These are phyloP conservation scores for Zhuqinia jingwanae DNA, from an alignment of 2,888 invertebrate genomes.

Conservation along the genomic window DNA sequence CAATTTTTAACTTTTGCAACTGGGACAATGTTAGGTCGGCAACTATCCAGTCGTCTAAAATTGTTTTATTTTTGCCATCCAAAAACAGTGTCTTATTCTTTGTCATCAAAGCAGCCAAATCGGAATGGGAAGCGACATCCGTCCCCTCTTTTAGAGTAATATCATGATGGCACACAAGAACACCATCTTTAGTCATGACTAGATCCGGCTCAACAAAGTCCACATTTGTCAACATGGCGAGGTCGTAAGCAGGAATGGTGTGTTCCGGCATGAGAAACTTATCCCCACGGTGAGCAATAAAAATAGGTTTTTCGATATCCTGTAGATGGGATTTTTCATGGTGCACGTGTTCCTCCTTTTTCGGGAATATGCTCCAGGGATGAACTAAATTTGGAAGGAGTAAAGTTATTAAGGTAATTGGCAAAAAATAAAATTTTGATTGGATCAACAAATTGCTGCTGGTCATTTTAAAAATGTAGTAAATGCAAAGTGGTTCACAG, in stretches of 20 bases:
- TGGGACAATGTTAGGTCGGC: constrained; percentile 74
- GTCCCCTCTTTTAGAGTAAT: constrained; percentile 72
- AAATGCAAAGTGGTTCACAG: too few relatives aligned
- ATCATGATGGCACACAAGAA: constrained; percentile 77
- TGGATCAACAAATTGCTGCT: too few relatives aligned
- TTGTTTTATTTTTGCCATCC: constrained; percentile 59
- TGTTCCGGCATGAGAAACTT: constrained; percentile 77
- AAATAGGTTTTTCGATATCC: neutral
- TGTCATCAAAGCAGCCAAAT: constrained; percentile 69
- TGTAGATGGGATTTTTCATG: neutral
- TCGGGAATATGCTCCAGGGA: neutral
- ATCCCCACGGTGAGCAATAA: constrained; percentile 76
- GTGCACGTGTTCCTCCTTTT: neutral
- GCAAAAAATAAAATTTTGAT: neutral
- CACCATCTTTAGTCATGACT: constrained; percentile 74
- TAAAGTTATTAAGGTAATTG: neutral
- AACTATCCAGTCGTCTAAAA: constrained; percentile 76
- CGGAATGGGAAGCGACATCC: constrained; percentile 63
- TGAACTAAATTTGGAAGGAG: neutral
- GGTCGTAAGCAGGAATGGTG: constrained; percentile 75
- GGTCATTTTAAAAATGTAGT: too few relatives aligned
- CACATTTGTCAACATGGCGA: constrained; percentile 73
- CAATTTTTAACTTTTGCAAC: constrained; percentile 65
- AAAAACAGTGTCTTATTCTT: constrained; percentile 57
- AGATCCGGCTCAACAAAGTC: constrained; percentile 78